Base-by-base conservation (phyloP, 2,113 vertebrate species). In the Charadrius vociferus region DNA sequence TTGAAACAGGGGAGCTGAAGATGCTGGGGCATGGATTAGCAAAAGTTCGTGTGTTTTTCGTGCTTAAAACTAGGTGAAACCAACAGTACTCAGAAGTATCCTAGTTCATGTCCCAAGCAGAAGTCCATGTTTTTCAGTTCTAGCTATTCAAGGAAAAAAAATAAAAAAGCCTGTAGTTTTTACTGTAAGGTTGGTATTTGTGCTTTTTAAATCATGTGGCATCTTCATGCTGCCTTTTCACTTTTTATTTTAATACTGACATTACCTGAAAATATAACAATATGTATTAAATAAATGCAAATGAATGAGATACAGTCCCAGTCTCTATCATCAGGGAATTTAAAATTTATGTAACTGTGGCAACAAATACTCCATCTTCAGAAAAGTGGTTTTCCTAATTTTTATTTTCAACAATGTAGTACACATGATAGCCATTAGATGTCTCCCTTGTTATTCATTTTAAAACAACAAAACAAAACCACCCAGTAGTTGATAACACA, bases 401-500 rank as follows among this genome's bases (percentile, higher is more conserved):
- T 19, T 62, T 34, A 4, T 39, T 84, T 65, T 53, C 66, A 45
- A 1, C 39, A 6, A 0, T 27, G 96, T 74, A 96, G 59, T 96
- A 62, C 86, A 92, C 39, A 17, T 19, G 71, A 68, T 14, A 47
- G 66, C 96, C 98, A 72, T 68, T 92, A 98, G 98, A 96, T 96
- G 98, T 94, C 96, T 84, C 94, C 63, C 94, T 85, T 91, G 85
- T 52, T 50, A 75, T 26, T 84, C 7, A 30, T 30, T 65, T 55
- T 36, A 55, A 66, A 61, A 47, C 11, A 36, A 47, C 37, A 56
- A 19, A 55, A 8, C 15, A 72, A 1, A 2, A 82, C 8, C 36
- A 55, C 7, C 4, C 49, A 4, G 1, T 1, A 0, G 29, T 1
- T 63, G n/a, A 3, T n/a, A 67, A 56, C 7, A 29, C 1, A 1